phyloP scores from a whole-genome alignment of 2,888 invertebrate species.

The Gnatocerus cornutus region DNA sequence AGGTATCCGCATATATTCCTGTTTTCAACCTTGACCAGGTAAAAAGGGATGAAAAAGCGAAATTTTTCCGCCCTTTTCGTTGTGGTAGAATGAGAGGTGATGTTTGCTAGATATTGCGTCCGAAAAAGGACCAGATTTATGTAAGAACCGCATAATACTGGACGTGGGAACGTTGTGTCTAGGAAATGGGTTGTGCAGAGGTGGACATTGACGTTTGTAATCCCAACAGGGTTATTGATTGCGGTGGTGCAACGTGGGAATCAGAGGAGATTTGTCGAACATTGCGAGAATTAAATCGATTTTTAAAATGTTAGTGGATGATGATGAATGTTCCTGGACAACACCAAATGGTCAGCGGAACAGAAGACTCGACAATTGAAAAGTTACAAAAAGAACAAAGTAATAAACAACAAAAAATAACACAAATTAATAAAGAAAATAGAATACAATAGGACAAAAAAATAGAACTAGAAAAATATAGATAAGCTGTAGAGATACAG shows the following conservation, averaged over 20 bases:
- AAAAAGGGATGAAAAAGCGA: slow-evolving; percentile 49
- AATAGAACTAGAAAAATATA: too few relatives aligned
- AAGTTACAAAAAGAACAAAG: too few relatives aligned
- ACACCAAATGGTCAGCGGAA: too few relatives aligned
- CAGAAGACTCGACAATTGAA: too few relatives aligned
- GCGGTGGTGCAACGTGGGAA: slow-evolving; percentile 55
- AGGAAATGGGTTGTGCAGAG: slow-evolving; percentile 54
- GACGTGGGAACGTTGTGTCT: slow-evolving; percentile 56
- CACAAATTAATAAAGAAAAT: too few relatives aligned
- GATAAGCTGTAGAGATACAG: too few relatives aligned
- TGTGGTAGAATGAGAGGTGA: slow-evolving; percentile 39
- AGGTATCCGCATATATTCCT: slow-evolving; percentile 44
- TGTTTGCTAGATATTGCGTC: slow-evolving; percentile 37
- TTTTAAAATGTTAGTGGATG: too few relatives aligned
- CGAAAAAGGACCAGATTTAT: slow-evolving; percentile 55
- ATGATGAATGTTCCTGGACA: too few relatives aligned
- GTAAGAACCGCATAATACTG: slow-evolving; percentile 51
- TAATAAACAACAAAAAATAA: too few relatives aligned
- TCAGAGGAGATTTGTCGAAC: background rate
- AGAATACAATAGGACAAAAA: too few relatives aligned
- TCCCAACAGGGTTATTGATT: slow-evolving; percentile 53
- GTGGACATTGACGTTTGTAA: slow-evolving; percentile 54
- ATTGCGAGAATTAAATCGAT: too few relatives aligned
- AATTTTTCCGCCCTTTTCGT: slow-evolving; percentile 34
- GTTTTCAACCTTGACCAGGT: slow-evolving; percentile 48